These are phyloP conservation scores for Myopa tessellatipennis DNA, from an alignment of 2,888 invertebrate genomes.

Conservation along the genomic window DNA sequence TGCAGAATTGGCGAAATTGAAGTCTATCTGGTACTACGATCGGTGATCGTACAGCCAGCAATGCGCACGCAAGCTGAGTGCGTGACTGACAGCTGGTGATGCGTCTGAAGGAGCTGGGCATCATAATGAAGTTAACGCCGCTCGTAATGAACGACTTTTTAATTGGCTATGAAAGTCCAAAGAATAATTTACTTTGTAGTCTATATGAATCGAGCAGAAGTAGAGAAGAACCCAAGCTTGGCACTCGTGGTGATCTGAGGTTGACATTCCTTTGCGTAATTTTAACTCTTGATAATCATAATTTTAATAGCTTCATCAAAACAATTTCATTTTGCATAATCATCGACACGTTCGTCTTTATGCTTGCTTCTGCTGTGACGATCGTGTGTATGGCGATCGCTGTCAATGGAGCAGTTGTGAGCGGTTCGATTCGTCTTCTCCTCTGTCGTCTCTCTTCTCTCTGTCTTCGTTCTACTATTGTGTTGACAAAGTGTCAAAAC, in stretches of 20 bases:
- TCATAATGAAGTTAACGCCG: neutral
- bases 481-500: conserved; percentile 41
- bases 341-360: conserved; percentile 46
- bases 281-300: conserved; percentile 44
- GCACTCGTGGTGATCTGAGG: neutral
- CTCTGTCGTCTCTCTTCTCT: neutral
- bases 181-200: neutral
- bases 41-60: conserved; percentile 1
- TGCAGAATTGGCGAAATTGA: conserved; percentile 2
- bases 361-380: neutral
- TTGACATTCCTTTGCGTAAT: conserved; percentile 29
- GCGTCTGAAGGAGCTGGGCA: no score
- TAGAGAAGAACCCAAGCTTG: no score
- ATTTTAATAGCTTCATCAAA: conserved; percentile 62
- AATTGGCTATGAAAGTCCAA: neutral
- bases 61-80: conserved; percentile 14
- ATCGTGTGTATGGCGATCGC: neutral
- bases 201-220: no score
- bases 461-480: neutral
- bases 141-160: no score
- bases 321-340: conserved; percentile 53
- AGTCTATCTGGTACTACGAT: conserved; percentile 9
- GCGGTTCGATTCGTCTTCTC: neutral
- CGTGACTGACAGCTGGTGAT: conserved; percentile 16
- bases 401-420: neutral